phyloP scores from a whole-genome alignment of 2,888 invertebrate species.

The Hyposoter didymator region DNA sequence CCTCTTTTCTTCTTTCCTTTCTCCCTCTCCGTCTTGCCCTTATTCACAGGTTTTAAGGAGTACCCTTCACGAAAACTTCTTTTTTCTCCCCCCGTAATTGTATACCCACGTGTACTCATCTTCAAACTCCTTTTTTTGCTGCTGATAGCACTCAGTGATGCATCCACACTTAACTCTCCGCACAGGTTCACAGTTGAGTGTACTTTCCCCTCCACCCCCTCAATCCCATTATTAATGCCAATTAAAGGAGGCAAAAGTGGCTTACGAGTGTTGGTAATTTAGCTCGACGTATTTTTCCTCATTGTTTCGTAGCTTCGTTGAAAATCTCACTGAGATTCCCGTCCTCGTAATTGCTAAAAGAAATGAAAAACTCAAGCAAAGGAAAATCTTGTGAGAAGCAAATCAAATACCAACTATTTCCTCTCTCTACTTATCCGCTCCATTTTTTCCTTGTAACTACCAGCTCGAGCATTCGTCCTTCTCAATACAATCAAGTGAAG shows the following conservation, averaged over 20 bases:
- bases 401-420: not conserved
- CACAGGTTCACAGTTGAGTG: slow-evolving; percentile 32
- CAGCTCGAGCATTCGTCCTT: slow-evolving; percentile 11
- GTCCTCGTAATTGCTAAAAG: not conserved
- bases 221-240: slow-evolving; percentile 15
- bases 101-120: slow-evolving; percentile 29
- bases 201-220: slow-evolving; percentile 10
- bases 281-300: not conserved
- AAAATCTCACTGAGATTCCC: slow-evolving; percentile 1
- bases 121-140: slow-evolving; percentile 39
- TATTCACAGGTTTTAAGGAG: slow-evolving; percentile 12
- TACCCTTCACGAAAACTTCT: slow-evolving; percentile 42
- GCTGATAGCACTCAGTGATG: slow-evolving; percentile 49
- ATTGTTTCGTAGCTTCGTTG: not conserved
- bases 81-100: slow-evolving; percentile 34
- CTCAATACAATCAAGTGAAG: slow-evolving; percentile 33
- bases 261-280: slow-evolving; percentile 5
- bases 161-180: slow-evolving; percentile 49
- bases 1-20: not conserved
- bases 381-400: not conserved
- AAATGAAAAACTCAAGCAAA: not conserved
- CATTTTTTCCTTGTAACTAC: not conserved
- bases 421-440: not conserved
- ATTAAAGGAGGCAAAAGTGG: slow-evolving; percentile 13
- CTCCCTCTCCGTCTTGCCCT: not conserved